phyloP scores from a whole-genome alignment of 2,797 vertebrate species.

The Falco concolor region DNA sequence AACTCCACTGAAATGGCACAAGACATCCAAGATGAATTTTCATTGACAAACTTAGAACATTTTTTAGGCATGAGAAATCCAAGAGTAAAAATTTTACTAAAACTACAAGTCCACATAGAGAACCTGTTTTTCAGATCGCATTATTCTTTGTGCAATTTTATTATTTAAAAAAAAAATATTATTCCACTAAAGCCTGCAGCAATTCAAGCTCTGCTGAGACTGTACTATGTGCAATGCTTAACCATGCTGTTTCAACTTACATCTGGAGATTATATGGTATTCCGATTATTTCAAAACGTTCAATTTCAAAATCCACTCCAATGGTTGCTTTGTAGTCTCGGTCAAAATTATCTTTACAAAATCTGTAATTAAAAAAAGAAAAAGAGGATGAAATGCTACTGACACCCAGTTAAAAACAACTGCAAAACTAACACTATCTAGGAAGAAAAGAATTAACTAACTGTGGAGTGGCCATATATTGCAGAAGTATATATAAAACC shows the following conservation, averaged over 20 bases:
- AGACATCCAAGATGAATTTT: not conserved
- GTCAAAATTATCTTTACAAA: conserved; percentile 89
- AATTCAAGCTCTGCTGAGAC: not conserved
- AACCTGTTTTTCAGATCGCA: not conserved
- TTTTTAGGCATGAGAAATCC: not conserved
- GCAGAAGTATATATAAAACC: not conserved
- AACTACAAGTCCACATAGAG: not conserved
- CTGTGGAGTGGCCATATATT: not conserved
- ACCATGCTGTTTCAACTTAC: conserved; percentile 71
- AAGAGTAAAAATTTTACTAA: not conserved
- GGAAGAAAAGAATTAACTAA: not conserved
- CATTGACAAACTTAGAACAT: not conserved
- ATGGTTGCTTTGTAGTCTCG: conserved; percentile 91
- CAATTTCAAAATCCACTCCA: conserved; percentile 92
- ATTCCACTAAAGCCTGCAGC: not conserved
- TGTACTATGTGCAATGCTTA: not conserved
- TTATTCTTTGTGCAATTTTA: not conserved
- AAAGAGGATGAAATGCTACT: not conserved
- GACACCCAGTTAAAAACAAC: not conserved
- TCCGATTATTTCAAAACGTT: conserved; percentile 86
- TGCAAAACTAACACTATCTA: not conserved
- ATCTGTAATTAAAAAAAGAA: conserved; percentile 65
- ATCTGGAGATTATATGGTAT: conserved; percentile 87
- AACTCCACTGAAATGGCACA: not conserved
- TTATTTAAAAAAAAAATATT: not conserved